Base-by-base conservation (phyloP, 2,113 vertebrate species). In the Protobothrops flavoviridis region DNA sequence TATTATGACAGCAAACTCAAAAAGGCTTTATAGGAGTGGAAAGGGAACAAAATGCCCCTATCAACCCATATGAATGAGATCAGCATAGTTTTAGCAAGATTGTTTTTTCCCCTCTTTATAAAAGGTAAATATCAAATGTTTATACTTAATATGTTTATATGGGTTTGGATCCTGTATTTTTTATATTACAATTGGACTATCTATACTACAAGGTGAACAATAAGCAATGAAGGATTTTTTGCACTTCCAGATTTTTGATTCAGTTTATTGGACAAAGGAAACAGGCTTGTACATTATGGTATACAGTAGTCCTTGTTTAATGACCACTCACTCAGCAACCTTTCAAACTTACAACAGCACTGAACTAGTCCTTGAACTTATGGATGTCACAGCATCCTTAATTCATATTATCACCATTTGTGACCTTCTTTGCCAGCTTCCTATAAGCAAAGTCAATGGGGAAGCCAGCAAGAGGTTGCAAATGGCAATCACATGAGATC, bases 1-100 rank as follows among this genome's bases (percentile, higher is more conserved):
- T 56, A 69, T 96, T 95, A 91, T 92, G 5, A n/a, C 93, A 55
- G 57, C 93, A 45, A 45, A 93, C 17, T 29, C 85, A 52, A 21
- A 52, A 24, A 9, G 85, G 13, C 93, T 57, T 94, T n/a, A 23
- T 20, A 89, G 55, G 94, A 95, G 24, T 9, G 29, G 53, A 95
- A 96, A 74, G 21, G 21, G 2, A 85, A 21, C 23, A 91, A 91
- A 33, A 91, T 39, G 33, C 9, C 24, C 4, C 3, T 26, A n/a
- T 20, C 5, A 57, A 24, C 26, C 15, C 56, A 85, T 33, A 33
- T 90, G 29, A 59, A 23, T 90, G 39, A 93, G 29, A n/a, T 43
- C n/a, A 89, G 33, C 10, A 17, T 64, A 13, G 1, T 39, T 26
- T 43, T 59, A 48, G 26, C 11, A 52, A 26, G 10, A 21, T 81